Conservation (phyloP, 2,113 vertebrate species). For the Petrocephalus microphthalmus region DNA sequence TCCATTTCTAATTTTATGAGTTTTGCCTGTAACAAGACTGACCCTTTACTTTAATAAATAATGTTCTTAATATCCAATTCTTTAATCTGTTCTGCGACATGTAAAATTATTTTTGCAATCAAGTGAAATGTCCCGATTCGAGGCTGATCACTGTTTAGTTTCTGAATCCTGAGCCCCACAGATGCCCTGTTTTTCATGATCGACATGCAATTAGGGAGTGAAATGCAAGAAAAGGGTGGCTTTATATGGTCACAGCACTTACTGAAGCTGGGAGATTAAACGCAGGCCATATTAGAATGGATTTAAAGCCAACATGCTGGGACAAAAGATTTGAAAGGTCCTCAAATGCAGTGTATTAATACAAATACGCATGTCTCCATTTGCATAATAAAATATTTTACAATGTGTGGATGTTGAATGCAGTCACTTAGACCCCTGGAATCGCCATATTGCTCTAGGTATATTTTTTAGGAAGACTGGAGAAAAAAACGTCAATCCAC, state of each 20-base stretch:
- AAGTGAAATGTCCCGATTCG: conserved; percentile 49
- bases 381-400: conserved; percentile 35
- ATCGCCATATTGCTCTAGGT: background rate
- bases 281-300: conserved; percentile 61
- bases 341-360: conserved; percentile 51
- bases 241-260: conserved; percentile 58
- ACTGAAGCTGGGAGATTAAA: conserved; percentile 69
- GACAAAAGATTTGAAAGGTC: conserved; percentile 56
- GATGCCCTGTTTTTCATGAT: conserved; percentile 39
- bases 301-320: conserved; percentile 58
- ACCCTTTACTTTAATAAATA: conserved; percentile 61
- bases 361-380: conserved; percentile 36
- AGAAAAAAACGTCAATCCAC: background rate
- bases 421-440: conserved; percentile 22
- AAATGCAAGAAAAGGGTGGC: conserved; percentile 55
- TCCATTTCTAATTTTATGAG: conserved; percentile 65
- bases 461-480: background rate
- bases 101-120: conserved; percentile 66
- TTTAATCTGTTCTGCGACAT: conserved; percentile 65
- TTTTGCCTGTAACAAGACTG: conserved; percentile 54
- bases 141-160: conserved; percentile 37
- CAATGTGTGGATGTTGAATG: conserved; percentile 22
- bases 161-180: conserved; percentile 37
- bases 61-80: conserved; percentile 68
- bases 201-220: conserved; percentile 59